Conservation (phyloP, 2,113 vertebrate species). For the Catharus bicknelli region DNA sequence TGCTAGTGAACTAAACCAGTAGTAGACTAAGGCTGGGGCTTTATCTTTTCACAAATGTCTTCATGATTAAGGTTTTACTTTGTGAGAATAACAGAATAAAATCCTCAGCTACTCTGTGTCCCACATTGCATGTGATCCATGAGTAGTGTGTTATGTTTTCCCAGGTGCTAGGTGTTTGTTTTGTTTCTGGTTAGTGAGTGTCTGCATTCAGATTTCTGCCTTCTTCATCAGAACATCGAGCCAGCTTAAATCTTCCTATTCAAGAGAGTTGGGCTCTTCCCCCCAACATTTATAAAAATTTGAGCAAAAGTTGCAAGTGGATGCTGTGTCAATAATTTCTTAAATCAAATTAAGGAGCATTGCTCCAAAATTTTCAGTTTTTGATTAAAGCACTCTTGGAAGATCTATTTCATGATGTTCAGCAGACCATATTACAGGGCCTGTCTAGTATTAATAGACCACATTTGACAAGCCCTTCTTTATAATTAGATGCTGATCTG, state of each 20-base stretch:
- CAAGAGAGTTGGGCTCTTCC: fast-evolving
- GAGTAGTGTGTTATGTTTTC: not conserved
- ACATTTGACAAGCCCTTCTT: not conserved
- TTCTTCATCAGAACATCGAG: not conserved
- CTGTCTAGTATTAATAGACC: not conserved
- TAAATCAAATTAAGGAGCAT: not conserved
- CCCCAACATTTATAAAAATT: not conserved
- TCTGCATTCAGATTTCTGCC: not conserved
- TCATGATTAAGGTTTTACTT: not conserved
- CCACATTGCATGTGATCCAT: not conserved
- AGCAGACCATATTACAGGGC: not conserved
- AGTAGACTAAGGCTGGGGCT: not conserved
- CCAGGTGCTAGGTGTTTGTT: not conserved
- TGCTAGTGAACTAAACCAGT: not conserved
- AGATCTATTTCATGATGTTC: not conserved
- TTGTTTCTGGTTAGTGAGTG: not conserved
- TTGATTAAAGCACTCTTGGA: not conserved
- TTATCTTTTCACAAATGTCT: not conserved
- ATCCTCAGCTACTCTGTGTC: not conserved
- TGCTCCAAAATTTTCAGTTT: not conserved
- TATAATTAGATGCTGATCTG: not conserved
- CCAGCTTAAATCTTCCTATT: not conserved
- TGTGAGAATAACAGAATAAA: not conserved
- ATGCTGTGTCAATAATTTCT: not conserved
- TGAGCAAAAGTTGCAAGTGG: not conserved